Base-by-base conservation (phyloP, 2,797 vertebrate genomes). In the Sardinella longiceps region DNA sequence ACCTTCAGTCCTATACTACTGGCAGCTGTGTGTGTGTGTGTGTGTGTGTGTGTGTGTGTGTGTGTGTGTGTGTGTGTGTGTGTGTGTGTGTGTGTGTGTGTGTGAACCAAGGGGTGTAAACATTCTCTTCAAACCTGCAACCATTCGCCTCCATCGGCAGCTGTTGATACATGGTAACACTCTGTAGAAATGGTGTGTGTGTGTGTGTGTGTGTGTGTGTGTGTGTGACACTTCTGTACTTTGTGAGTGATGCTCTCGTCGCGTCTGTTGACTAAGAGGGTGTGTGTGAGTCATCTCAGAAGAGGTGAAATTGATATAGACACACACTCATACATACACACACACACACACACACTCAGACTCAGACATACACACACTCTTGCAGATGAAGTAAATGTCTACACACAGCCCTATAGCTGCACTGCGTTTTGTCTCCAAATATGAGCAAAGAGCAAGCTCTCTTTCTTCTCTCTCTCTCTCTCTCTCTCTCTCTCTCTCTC, bases 251-350 rank as follows among this genome's bases (percentile, higher is more conserved):
- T 74, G 66, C 66, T 74, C 66, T 1, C 6, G 66, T 39, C 66
- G 20, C 6, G 66, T 74, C 66, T 74, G 66, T 74, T 74, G 66
- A 74, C 66, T 74, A 74, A 74, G 33, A 87, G 60, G 83, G 18
- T 86, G 33, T 45, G 11, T 37, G 39, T 88, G 89, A 91, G 51
- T 92, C 88, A 93, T 85, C 23, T 51, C 85, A 87, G 90, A 90
- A 91, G 84, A 83, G 87, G 87, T 89, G 88, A 89, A 39, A 80
- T 53, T n/a, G 58, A 37, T 63, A 80, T 50, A 6, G 45, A 85
- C 11, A 23, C 48, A 85, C 39, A 51, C 25, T 81, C 86, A 80
- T 43, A 66, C 82, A 85, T 46, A 58, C 46, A 74, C 43, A 28
- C 85, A 80, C 48, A 12, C 48, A 51, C 11, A 53, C 56, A 60